Evolutionary conservation across 2,797 vertebrate species (phyloP), one percentile per base, ranked within the genome.

Genomic region (Myotis vivesi): DNA sequence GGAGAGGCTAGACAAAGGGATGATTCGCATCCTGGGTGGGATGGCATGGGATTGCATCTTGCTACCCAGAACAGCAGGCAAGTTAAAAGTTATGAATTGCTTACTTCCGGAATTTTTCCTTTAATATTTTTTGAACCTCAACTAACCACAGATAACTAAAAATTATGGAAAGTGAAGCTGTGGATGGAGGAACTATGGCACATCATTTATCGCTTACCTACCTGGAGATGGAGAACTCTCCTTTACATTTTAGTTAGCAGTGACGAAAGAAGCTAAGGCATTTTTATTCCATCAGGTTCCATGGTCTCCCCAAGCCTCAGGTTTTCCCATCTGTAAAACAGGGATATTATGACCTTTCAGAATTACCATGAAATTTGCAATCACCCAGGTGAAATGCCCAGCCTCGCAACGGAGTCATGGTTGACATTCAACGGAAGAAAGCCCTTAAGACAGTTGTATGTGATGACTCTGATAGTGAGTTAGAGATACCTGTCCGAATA

Each of bases 271-370:
- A 36, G 41, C 23, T 66, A 77, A 79, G 91, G 59, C 22, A n/a
- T 89, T 57, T 82, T 81, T 71, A 80, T 23, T 33, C 11, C 5
- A 93, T 66, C 28, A 89, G 22, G 55, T 20, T 89, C 12, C 10
- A 82, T 19, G 62, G 38, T 75, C 44, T 90, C 33, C 66, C 17
- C 15, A 86, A 53, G 36, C 22, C 46, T 84, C 9, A n/a, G 4
- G 9, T 71, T 81, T 92, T 82, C 36, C 68, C 92, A 62, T 49
- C 68, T 93, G 28, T 79, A 83, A 94, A 88, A 62, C 41, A 28
- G 33, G 11, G 23, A 57, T 28, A 55, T 33, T n/a, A 64, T 25
- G 3, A 72, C 11, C 3, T 77, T 46, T 75, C 51, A 92, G 51
- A 85, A 82, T 85, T 33, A 79, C 53, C 7, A 13, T 19, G 16